Base-by-base conservation (phyloP, 2,888 invertebrate species). In the Orthosia incerta region DNA sequence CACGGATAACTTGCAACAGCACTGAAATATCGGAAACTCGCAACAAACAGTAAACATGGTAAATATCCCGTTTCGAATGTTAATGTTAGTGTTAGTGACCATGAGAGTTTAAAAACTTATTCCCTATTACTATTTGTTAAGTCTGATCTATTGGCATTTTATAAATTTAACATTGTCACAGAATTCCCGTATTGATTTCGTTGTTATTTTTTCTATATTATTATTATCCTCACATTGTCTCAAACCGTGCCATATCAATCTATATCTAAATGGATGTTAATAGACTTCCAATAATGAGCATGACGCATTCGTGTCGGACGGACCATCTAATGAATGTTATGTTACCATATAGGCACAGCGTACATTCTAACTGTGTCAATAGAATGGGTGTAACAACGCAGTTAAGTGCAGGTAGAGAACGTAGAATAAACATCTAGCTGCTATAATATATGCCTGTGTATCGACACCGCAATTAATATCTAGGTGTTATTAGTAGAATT, bases 331-430 rank as follows among this genome's bases (percentile, higher is more conserved):
- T 78, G 72, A 85, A 86, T 79, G 72, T 73, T 79, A 73, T 84
- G 76, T 65, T 79, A 73, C 71, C 68, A 74, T 80, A 72, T 63
- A 84, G 66, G 82, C 66, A 64, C 68, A 78, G 53, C 79, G 72
- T 55, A 82, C 71, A 84, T 75, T 74, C 45, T 69, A 85, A 85
- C 81, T 75, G 80, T 84, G 86, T 82, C 82, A 85, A 82, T 82
- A 79, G 80, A 84, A 84, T 82, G 67, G 71, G 73, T 82, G 73
- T 71, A 67, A 68, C 69, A 67, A 18, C 71, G 82, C 72, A 76
- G 77, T 76, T 82, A 78, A 76, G 62, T 67, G 68, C 80, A 76
- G 72, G 68, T 66, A 76, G 80, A 76, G 78, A 69, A 75, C 51
- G 46, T 61, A 62, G 70, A 53, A 65, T 73, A 66, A 59, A 65